phyloP scores from a whole-genome alignment of 2,113 vertebrate genomes.

The Pseudopodoces humilis region DNA sequence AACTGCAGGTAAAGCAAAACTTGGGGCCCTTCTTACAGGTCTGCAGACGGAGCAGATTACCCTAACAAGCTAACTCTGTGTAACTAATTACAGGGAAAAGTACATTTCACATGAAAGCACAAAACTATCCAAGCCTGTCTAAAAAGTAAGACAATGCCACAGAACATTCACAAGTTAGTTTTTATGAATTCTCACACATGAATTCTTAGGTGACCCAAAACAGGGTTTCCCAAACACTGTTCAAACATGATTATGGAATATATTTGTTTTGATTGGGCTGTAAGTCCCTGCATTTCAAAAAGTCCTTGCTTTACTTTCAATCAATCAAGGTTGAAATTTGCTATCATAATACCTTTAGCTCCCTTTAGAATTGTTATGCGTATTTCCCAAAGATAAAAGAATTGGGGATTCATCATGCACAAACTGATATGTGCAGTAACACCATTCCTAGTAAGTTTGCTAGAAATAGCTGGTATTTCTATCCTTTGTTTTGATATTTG shows the following conservation, averaged over 20 bases:
- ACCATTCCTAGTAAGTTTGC: background rate
- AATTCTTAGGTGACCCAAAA: background rate
- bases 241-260: background rate
- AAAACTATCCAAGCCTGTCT: background rate
- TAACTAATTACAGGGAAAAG: background rate
- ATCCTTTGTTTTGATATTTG: conserved; percentile 7
- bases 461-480: conserved; percentile 15
- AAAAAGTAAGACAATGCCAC: background rate
- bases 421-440: background rate
- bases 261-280: background rate
- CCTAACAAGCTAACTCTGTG: background rate
- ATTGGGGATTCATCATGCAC: background rate
- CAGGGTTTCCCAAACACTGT: background rate
- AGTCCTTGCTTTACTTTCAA: background rate
- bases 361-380: background rate
- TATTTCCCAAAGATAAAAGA: background rate
- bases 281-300: background rate
- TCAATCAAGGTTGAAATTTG: background rate
- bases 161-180: background rate
- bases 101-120: background rate
- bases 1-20: background rate
- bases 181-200: background rate
- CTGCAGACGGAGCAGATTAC: background rate
- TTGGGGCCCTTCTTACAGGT: background rate
- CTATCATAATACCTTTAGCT: background rate